Evolutionary conservation across 2,797 vertebrate genomes (phyloP).

Genomic region (Rhynchotus rufescens): DNA sequence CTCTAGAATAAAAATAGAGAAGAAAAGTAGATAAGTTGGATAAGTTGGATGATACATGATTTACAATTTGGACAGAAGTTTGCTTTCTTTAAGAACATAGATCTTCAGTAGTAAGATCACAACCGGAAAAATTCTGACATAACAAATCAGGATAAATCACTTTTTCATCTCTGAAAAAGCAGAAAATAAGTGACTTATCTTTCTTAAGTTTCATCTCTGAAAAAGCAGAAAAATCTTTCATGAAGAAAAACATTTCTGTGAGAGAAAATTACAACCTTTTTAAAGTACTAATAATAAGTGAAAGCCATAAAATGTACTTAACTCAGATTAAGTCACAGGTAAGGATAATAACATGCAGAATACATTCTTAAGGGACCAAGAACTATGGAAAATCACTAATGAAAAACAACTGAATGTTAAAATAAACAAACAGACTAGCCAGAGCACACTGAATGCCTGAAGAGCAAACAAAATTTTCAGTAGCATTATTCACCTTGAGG

Average conservation of each 20-base stretch:
- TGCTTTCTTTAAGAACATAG: background rate
- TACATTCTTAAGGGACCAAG: background rate
- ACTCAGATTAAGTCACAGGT: background rate
- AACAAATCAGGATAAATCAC: background rate
- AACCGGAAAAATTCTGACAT: background rate
- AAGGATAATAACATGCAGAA: background rate
- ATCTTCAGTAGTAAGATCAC: background rate
- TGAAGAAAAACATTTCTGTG: background rate
- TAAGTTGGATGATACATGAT: background rate
- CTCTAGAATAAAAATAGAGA: background rate
- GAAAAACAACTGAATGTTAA: background rate
- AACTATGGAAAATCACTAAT: background rate
- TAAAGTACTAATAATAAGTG: background rate
- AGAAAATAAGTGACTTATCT: no score
- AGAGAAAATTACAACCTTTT: background rate
- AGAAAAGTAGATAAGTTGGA: background rate
- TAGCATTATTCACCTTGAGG: background rate
- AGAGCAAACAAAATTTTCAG: background rate
- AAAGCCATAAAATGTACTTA: background rate
- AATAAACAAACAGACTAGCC: background rate
- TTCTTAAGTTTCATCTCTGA: background rate
- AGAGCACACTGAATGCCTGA: background rate
- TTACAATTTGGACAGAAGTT: background rate
- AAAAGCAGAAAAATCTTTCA: background rate
- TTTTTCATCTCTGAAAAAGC: background rate